These are phyloP conservation scores for Colius striatus DNA, from an alignment of 2,113 vertebrate genomes.

Conservation along the genomic window DNA sequence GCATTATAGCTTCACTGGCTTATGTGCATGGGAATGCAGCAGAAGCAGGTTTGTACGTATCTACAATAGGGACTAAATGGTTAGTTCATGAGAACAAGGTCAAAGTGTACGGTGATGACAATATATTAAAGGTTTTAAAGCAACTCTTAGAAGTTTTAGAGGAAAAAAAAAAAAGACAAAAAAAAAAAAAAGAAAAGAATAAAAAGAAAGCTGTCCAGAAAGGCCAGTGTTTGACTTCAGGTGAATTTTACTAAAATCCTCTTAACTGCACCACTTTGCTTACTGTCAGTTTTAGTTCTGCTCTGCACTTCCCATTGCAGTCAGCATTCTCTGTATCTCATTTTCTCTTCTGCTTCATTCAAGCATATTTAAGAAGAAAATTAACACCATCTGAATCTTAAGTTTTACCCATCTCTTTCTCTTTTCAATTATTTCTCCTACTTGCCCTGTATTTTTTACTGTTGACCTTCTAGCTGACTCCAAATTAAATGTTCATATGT, in stretches of 20 bases:
- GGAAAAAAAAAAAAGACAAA: not conserved
- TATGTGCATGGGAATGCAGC: slow-evolving; percentile 36
- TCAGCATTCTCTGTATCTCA: slow-evolving; percentile 13
- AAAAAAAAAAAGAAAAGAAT: no score
- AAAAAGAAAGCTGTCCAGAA: not conserved
- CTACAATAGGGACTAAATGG: not conserved
- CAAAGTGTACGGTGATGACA: not conserved
- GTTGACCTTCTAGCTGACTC: slow-evolving; percentile 10
- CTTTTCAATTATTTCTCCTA: not conserved
- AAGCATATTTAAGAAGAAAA: slow-evolving; percentile 51
- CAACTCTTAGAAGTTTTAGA: not conserved
- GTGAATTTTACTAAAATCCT: not conserved
- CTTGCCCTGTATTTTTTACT: slow-evolving; percentile 30
- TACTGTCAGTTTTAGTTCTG: slow-evolving; percentile 35
- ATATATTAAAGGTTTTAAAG: slow-evolving; percentile 11
- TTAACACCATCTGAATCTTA: slow-evolving; percentile 12
- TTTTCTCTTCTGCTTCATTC: slow-evolving; percentile 37
- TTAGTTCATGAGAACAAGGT: slow-evolving; percentile 23
- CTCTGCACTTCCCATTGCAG: slow-evolving; percentile 7
- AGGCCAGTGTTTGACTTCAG: not conserved
- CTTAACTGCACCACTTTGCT: slow-evolving; percentile 3
- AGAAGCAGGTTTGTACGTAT: not conserved
- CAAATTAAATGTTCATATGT: slow-evolving; percentile 40
- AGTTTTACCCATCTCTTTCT: not conserved
- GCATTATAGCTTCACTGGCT: slow-evolving; percentile 18